phyloP scores from a whole-genome alignment of 2,888 invertebrate species.

The Phaedon cochleariae region DNA sequence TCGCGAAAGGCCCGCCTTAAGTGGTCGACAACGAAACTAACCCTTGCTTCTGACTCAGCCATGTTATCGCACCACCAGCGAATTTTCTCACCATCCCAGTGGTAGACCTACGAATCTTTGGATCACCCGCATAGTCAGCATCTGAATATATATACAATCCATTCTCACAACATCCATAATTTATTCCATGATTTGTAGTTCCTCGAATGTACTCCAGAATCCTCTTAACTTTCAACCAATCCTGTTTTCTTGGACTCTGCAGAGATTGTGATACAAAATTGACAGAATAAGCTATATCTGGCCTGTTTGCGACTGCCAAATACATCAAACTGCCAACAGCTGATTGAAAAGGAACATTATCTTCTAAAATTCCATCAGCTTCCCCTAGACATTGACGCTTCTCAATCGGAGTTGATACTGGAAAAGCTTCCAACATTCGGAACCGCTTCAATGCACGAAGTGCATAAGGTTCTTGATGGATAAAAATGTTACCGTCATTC shows the following conservation, averaged over 20 bases:
- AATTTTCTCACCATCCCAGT: too few relatives aligned
- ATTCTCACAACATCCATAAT: too few relatives aligned
- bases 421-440: background rate
- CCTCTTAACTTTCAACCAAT: slow-evolving; percentile 19
- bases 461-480: too few relatives aligned
- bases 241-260: slow-evolving; percentile 12
- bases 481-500: too few relatives aligned
- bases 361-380: background rate
- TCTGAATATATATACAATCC: too few relatives aligned
- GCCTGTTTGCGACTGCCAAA: slow-evolving; percentile 33
- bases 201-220: slow-evolving; percentile 20
- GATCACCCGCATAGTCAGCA: too few relatives aligned
- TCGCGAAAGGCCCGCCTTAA: too few relatives aligned
- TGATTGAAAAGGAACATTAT: slow-evolving; percentile 32
- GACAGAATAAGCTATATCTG: slow-evolving; percentile 30
- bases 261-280: slow-evolving; percentile 15
- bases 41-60: too few relatives aligned
- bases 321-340: slow-evolving; percentile 42
- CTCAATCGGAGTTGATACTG: background rate
- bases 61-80: too few relatives aligned
- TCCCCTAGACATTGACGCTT: background rate
- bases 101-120: too few relatives aligned
- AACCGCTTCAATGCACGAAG: background rate
- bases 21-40: too few relatives aligned
- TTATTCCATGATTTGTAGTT: slow-evolving; percentile 1